Evolutionary conservation across 2,888 invertebrate genomes (phyloP).

Genomic region (Tridacna crocea): DNA sequence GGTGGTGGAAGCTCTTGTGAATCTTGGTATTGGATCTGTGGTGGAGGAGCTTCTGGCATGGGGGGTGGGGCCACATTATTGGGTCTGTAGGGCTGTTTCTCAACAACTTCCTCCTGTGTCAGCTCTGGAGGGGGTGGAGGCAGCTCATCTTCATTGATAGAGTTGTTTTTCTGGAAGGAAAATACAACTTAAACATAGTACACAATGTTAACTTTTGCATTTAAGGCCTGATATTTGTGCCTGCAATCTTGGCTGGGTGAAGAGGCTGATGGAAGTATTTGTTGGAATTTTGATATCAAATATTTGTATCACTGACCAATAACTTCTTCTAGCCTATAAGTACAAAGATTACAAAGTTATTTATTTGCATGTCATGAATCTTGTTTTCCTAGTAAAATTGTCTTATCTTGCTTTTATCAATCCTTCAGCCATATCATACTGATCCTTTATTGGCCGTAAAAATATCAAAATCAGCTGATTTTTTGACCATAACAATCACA

Average conservation of each 20-base stretch:
- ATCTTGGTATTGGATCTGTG: conserved; percentile 43
- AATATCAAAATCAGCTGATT: too few species aligned
- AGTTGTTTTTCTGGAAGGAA: conserved; percentile 48
- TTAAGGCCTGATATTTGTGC: too few species aligned
- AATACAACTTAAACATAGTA: not conserved
- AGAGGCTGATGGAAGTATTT: not conserved
- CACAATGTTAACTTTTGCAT: not conserved
- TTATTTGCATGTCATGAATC: too few species aligned
- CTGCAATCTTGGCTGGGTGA: too few species aligned
- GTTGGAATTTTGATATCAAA: not conserved
- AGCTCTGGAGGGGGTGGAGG: conserved; percentile 79
- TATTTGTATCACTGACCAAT: too few species aligned
- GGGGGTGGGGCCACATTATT: conserved; percentile 51
- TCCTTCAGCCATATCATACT: too few species aligned
- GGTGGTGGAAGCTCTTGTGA: conserved; percentile 67
- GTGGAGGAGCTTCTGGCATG: conserved; percentile 49
- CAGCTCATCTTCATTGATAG: conserved; percentile 74
- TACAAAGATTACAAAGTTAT: too few species aligned
- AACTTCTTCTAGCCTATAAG: too few species aligned
- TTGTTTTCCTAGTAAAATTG: too few species aligned
- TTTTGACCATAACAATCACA: too few species aligned
- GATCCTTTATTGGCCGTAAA: too few species aligned
- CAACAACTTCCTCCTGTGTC: conserved; percentile 61
- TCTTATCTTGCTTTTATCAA: too few species aligned
- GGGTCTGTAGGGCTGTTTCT: conserved; percentile 30